Evolutionary conservation across 2,888 invertebrate species (phyloP).

Genomic region (Liodrosophila aerea): DNA sequence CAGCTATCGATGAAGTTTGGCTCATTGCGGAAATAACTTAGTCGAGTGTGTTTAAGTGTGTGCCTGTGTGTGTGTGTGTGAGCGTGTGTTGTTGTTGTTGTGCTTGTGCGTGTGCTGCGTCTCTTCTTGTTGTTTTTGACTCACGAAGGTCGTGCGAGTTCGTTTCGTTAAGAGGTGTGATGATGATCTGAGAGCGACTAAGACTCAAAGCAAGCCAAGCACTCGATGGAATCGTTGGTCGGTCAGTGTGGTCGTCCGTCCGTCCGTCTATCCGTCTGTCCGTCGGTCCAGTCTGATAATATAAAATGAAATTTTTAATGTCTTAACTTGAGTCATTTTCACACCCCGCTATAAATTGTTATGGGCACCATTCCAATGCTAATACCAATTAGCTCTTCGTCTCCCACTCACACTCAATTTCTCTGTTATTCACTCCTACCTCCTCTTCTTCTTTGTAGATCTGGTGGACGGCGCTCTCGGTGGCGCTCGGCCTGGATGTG

Average conservation of each 20-base stretch:
- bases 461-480: constrained; percentile 93
- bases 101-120: constrained; percentile 26
- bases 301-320: constrained; percentile 54
- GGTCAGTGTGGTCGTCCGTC: too few species aligned
- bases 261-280: too few species aligned
- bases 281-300: constrained; percentile 14
- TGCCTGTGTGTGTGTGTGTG: not conserved
- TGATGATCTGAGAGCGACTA: constrained; percentile 49
- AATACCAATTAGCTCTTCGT: constrained; percentile 39
- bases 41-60: constrained; percentile 39
- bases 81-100: too few species aligned
- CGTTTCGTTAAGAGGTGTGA: constrained; percentile 75
- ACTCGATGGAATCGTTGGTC: not conserved
- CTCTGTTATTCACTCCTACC: not conserved
- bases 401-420: constrained; percentile 7
- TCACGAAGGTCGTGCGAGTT: constrained; percentile 77
- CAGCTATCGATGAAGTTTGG: constrained; percentile 67
- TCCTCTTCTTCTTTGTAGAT: constrained; percentile 85
- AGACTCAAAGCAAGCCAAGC: constrained; percentile 1
- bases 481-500: constrained; percentile 93
- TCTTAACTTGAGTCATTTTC: constrained; percentile 69
- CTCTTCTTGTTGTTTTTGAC: constrained; percentile 42
- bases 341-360: constrained; percentile 71
- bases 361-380: constrained; percentile 42
- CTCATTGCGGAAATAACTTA: constrained; percentile 79